Evolutionary conservation across 2,888 invertebrate genomes (phyloP), one percentile per base, ranked within the genome.

Genomic region (Cancer borealis): DNA sequence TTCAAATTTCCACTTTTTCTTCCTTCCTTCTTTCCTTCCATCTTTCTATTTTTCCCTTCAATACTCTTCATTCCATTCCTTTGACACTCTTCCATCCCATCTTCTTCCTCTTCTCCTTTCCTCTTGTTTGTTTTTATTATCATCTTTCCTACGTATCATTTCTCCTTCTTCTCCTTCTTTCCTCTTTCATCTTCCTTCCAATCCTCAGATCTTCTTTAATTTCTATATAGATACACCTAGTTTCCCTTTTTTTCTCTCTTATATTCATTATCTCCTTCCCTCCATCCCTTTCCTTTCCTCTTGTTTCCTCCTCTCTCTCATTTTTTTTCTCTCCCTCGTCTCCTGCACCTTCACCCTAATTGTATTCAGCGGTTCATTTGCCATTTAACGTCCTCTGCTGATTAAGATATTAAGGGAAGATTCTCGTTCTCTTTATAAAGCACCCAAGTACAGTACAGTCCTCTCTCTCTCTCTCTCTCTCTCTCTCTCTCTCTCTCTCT

Each of bases 401-500:
- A 66, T 66, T 66, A 66, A 66, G 66, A 66, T 66, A 66, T 66
- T n/a, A 66, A 3, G n/a, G n/a, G 66, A n/a, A 66, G n/a, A n/a
- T n/a, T n/a, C 66, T 66, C 66, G n/a, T 21, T n/a, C n/a, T n/a
- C n/a, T 21, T n/a, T 66, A 66, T 66, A 17, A 66, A 6, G n/a
- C 8, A n/a, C n/a, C 21, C 66, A 66, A n/a, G 66, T 14, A 54
- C 54, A 54, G 39, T 14, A 54, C 54, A 14, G 10, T 54, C 54
- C 54, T 54, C 54, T 54, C 54, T 54, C 54, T n/a, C 66, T 66
- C 66, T 66, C 66, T 66, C 66, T 66, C 66, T 66, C 66, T 66
- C 66, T 66, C 66, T 66, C 66, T 66, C 66, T 66, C 66, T 66
- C 66, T 66, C 66, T 66, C 66, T 66, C 60, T 60, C 60, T 17